Evolutionary conservation across 2,797 vertebrate species (phyloP).

Genomic region (Gallirallus australis): DNA sequence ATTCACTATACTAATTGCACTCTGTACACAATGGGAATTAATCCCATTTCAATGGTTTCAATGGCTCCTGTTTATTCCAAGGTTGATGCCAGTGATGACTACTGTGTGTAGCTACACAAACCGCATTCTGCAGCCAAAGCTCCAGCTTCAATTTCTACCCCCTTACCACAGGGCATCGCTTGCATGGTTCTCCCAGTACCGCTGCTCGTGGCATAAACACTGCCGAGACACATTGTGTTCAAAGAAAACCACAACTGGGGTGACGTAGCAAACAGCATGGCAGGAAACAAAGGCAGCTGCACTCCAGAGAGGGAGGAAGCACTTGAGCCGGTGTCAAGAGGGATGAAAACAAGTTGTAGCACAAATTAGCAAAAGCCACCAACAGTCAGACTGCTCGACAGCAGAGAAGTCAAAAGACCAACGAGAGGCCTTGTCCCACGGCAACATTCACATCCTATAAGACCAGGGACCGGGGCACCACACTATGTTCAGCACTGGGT

Average conservation of each 20-base stretch:
- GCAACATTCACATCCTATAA: background rate
- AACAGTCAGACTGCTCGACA: background rate
- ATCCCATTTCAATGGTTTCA: slow-evolving; percentile 10
- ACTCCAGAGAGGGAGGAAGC: background rate
- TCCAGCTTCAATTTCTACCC: background rate
- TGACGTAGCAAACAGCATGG: background rate
- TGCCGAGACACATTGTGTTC: background rate
- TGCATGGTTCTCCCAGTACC: background rate
- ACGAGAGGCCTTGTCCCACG: background rate
- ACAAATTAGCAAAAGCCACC: background rate
- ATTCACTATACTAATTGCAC: slow-evolving; percentile 1
- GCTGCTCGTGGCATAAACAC: fast-evolving
- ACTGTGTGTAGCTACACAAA: background rate
- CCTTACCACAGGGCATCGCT: fast-evolving
- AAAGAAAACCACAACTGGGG: background rate
- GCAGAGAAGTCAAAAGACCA: fast-evolving
- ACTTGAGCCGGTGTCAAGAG: background rate
- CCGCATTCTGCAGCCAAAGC: background rate
- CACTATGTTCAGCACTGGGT: background rate
- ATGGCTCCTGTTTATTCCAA: slow-evolving; percentile 12
- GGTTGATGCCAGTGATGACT: background rate
- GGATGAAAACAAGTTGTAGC: background rate
- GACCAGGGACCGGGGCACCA: fast-evolving
- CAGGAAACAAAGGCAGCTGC: background rate
- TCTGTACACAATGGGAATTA: background rate